phyloP scores from a whole-genome alignment of 2,797 vertebrate species.

The Hippopotamyrus pictus region DNA sequence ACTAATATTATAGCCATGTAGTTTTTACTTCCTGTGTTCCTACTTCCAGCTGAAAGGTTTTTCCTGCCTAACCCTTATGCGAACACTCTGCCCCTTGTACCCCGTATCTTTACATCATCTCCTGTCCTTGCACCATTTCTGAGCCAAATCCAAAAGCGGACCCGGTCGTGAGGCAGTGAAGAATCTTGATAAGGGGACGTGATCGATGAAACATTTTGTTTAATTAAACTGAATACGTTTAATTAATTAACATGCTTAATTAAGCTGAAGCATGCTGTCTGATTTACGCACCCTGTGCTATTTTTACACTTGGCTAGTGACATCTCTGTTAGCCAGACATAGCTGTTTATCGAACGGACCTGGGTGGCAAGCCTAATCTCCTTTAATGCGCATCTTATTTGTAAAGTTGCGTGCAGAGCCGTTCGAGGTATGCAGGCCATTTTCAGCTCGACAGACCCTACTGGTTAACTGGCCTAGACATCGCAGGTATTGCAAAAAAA shows the following conservation, averaged over 20 bases:
- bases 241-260: not conserved
- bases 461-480: not conserved
- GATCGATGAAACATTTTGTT: constrained; percentile 1
- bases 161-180: not conserved
- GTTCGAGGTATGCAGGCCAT: not conserved
- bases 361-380: not conserved
- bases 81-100: not conserved
- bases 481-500: not conserved
- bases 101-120: not conserved
- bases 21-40: not conserved
- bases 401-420: not conserved
- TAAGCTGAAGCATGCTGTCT: not conserved
- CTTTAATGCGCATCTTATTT: not conserved
- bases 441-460: not conserved
- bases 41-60: not conserved
- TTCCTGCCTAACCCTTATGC: not conserved
- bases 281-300: not conserved
- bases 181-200: not conserved
- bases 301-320: not conserved
- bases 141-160: not conserved
- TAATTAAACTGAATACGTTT: not conserved
- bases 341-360: not conserved
- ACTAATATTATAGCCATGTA: not conserved
- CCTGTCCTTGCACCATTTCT: not conserved
- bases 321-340: not conserved